Base-by-base conservation (phyloP, 2,797 vertebrate genomes). In the Acanthiza pusilla region DNA sequence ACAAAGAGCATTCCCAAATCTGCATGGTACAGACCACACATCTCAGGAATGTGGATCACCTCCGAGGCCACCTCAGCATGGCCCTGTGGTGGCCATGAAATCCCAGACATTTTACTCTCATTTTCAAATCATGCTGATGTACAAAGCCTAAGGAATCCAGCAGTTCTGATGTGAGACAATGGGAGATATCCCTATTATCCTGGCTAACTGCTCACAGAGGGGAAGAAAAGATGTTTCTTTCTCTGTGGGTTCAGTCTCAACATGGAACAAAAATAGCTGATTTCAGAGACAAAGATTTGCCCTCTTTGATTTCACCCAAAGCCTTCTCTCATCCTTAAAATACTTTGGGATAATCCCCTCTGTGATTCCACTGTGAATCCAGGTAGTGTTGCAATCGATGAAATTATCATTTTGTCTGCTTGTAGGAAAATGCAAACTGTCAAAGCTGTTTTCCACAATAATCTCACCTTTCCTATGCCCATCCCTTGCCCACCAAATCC, bases 21-120 rank as follows among this genome's bases (percentile, higher is more conserved):
- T 70, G 73, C 68, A 7, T 77, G 83, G 80, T 91, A 81, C 47
- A 91, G 91, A 95, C 92, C 94, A 96, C 95, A 93, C 38, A 55
- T 76, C 58, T 82, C 0, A 11, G 87, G 88, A 88, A 80, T 36
- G 32, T 38, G 51, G 58, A 76, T 90, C 0, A 7, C 40, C 67
- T 88, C 57, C 0, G 38, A 92, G 63, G 38, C 62, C 48, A 40
- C 10, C 74, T 78, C 62, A 42, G 54, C 67, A 12, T 16, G 81
- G 53, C 74, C 74, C 81, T 0, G 0, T 50, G 63, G 91, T 91
- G 78, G 25, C 74, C 90, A 30, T 58, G 77, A 89, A 73, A 40
- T 88, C 86, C 42, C 53, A 82, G 75, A 73, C 34, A 3, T 54
- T 90, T 81, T 67, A 25, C 50, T 93, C 73, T 61, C 68, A 2